Conservation (phyloP, 92 coral and sea anemone species). For the Siderastrea radians region DNA sequence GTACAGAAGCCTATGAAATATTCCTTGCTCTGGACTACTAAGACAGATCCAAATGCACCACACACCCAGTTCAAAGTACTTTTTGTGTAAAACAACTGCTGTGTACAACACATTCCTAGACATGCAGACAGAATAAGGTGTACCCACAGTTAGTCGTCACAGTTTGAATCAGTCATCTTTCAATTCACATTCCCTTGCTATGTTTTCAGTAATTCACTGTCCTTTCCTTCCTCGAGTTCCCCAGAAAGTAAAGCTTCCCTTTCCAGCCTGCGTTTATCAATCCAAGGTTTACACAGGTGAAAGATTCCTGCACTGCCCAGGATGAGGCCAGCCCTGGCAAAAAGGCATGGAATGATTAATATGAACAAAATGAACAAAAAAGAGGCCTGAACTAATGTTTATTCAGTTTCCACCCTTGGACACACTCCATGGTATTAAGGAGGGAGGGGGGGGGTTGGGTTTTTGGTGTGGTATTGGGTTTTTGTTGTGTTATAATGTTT, state of each 20-base stretch:
- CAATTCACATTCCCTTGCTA: neutral
- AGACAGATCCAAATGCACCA: no score
- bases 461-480: no score
- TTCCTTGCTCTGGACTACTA: no score
- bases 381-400: no score
- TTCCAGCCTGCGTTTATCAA: slow-evolving; percentile 86
- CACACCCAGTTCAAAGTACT: neutral
- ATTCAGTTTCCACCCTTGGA: no score
- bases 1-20: no score
- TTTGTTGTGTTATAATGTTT: no score
- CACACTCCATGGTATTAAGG: no score
- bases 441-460: no score
- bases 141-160: slow-evolving; percentile 21
- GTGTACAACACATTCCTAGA: neutral
- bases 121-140: neutral
- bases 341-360: neutral
- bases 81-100: neutral
- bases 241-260: slow-evolving; percentile 67
- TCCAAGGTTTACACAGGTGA: slow-evolving; percentile 89
- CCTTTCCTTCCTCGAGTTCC: slow-evolving; percentile 22
- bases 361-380: neutral
- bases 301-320: slow-evolving; percentile 84
- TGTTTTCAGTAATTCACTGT: slow-evolving; percentile 31
- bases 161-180: neutral
- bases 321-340: slow-evolving; percentile 82